Evolutionary conservation across 2,888 invertebrate genomes (phyloP).

Genomic region (Morpho achilles): DNA sequence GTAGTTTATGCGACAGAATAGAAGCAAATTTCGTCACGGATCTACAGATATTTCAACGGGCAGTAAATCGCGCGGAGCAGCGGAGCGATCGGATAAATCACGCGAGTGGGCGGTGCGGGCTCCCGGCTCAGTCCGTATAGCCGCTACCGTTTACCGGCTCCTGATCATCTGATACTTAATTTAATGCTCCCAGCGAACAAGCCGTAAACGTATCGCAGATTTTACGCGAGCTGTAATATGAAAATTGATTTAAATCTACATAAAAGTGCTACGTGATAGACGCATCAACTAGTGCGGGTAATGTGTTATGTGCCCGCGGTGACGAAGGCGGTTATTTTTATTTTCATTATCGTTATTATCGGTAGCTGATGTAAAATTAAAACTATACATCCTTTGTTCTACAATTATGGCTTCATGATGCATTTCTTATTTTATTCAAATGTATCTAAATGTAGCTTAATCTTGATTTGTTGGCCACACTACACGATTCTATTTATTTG

Average conservation of each 20-base stretch:
- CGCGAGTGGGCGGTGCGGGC: conserved; percentile 60
- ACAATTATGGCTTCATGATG: no score
- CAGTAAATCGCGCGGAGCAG: conserved; percentile 52
- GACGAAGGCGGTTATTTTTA: conserved; percentile 7
- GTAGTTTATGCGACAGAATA: conserved; percentile 34
- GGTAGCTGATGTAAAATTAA: conserved; percentile 7
- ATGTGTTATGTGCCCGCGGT: conserved; percentile 11
- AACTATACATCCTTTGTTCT: background rate
- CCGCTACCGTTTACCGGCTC: conserved; percentile 75
- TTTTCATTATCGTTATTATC: conserved; percentile 11
- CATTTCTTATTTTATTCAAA: no score
- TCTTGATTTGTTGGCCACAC: no score
- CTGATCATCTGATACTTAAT: conserved; percentile 76
- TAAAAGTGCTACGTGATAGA: conserved; percentile 15
- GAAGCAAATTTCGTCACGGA: conserved; percentile 52
- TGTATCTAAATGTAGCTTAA: no score
- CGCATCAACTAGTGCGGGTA: conserved; percentile 7
- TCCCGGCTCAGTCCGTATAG: conserved; percentile 54
- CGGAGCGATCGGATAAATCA: conserved; percentile 64
- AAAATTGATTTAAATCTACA: conserved; percentile 27
- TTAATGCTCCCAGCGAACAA: conserved; percentile 54
- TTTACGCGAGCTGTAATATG: conserved; percentile 25
- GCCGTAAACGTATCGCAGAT: conserved; percentile 27
- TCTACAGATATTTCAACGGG: conserved; percentile 63
- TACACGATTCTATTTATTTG: no score